Conservation (phyloP, 2,113 vertebrate genomes). For the Bambusicola thoracicus region DNA sequence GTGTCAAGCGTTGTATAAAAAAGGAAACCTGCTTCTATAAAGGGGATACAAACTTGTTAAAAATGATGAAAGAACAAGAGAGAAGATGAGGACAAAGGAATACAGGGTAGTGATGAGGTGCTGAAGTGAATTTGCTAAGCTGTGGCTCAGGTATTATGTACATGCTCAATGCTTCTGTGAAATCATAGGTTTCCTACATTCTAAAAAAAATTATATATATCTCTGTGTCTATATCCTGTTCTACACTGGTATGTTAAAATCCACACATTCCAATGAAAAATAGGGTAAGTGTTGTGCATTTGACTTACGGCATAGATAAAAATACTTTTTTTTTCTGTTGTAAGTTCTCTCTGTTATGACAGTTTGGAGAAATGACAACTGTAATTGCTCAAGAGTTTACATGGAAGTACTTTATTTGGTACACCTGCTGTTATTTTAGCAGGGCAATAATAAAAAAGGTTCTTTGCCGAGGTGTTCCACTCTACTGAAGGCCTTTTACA, state of each 20-base stretch:
- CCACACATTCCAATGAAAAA: background rate
- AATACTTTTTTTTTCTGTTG: background rate
- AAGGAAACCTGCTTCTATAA: background rate
- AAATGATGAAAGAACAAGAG: background rate
- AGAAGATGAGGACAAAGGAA: background rate
- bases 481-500: background rate
- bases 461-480: background rate
- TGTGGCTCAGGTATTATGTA: background rate
- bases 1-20: background rate
- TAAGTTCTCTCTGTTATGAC: background rate
- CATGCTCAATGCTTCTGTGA: background rate
- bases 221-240: background rate
- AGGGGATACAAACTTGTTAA: background rate
- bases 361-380: background rate
- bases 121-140: background rate
- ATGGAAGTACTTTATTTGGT: background rate
- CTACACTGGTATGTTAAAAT: background rate
- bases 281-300: background rate
- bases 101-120: background rate
- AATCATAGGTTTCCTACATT: background rate
- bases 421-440: background rate
- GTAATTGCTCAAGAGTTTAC: background rate
- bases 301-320: background rate
- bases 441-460: background rate
- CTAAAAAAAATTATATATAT: too few relatives aligned